Base-by-base conservation (phyloP, 2,113 vertebrate genomes). In the Serinus canaria region DNA sequence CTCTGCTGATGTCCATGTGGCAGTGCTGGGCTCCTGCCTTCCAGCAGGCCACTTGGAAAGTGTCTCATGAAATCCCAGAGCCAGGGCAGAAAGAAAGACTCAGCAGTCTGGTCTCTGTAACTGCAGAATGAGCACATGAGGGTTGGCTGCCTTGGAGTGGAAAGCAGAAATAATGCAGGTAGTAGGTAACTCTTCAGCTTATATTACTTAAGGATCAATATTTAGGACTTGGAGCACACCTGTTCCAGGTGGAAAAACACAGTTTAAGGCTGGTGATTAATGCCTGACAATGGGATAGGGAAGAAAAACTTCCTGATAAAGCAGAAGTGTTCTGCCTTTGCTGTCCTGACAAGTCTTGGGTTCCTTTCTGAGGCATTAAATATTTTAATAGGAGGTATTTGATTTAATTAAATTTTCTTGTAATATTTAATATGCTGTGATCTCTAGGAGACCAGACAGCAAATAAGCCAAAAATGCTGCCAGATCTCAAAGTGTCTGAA, bases 281-380 rank as follows among this genome's bases (percentile, higher is more conserved):
- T 4, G 41, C 46, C 15, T 52, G 55, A n/a, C 68, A 73, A 11
- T 31, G 15, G 1, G 44, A 0, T 25, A 8, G 2, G 4, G 3
- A 24, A 5, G 39, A n/a, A 80, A 80, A 89, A 16, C 10, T 53
- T 11, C 15, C 13, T 30, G 30, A 31, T 20, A 39, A 69, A 77
- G 41, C n/a, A 83, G n/a, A 68, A 73, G 5, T 37, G 11, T 58
- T 83, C 28, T 75, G 43, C 20, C 14, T 74, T 70, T 41, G 17
- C 50, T 77, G 31, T 21, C 80, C 28, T 66, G 41, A 18, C 24
- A 49, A 41, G 35, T 7, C 33, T 80, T 75, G 44, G 24, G 15
- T 69, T 69, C 17, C 17, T 64, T 79, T 86, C 50, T 80, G 70
- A 88, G 69, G 15, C 23, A 41, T 81, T 86, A 20, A 23, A 83